A percentile compares a stretch with the other conserved stretches of the same genome.
These are phyloP conservation scores for Smittia sp. DNA, from an alignment of 2,888 invertebrate genomes.

Conservation along the genomic window DNA sequence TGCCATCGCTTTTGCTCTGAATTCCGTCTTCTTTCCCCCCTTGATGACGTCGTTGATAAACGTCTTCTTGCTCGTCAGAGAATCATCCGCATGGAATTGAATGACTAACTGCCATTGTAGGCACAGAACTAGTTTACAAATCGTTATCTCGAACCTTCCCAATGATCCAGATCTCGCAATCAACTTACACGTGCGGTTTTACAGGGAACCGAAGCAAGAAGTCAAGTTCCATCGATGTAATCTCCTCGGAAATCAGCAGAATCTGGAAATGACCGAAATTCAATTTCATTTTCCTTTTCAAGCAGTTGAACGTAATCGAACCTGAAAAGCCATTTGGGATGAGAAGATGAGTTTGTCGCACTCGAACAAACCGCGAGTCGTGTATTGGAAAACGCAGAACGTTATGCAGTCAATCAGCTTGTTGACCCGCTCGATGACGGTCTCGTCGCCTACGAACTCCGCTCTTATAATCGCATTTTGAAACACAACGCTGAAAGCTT, in stretches of 20 bases:
- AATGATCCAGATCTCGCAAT: too few relatives aligned
- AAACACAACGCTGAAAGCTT: slow-evolving; percentile 97
- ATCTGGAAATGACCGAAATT: slow-evolving; percentile 58
- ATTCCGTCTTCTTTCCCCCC: too few relatives aligned
- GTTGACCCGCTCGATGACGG: slow-evolving; percentile 70
- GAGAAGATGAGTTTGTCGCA: slow-evolving; percentile 95
- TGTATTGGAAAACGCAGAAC: slow-evolving; percentile 92
- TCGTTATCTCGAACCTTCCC: too few relatives aligned
- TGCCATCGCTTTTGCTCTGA: too few relatives aligned
- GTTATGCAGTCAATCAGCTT: slow-evolving; percentile 94
- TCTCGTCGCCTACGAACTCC: slow-evolving; percentile 67
- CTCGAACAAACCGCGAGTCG: slow-evolving; percentile 90
- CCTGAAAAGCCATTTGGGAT: slow-evolving; percentile 94
- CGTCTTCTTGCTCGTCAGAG: too few relatives aligned
- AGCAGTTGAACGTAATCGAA: slow-evolving; percentile 49
- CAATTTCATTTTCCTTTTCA: background rate
- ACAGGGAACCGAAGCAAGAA: slow-evolving; percentile 90
- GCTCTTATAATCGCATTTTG: slow-evolving; percentile 92
- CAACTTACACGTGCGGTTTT: slow-evolving; percentile 69
- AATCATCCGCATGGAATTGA: too few relatives aligned
- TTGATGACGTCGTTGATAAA: too few relatives aligned
- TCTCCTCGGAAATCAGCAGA: slow-evolving; percentile 80
- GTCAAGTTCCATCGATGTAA: slow-evolving; percentile 81
- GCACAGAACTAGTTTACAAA: too few relatives aligned
- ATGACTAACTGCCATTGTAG: too few relatives aligned